Base-by-base conservation (phyloP, 64 coral and sea anemone species). In the Cladopsammia gracilis region DNA sequence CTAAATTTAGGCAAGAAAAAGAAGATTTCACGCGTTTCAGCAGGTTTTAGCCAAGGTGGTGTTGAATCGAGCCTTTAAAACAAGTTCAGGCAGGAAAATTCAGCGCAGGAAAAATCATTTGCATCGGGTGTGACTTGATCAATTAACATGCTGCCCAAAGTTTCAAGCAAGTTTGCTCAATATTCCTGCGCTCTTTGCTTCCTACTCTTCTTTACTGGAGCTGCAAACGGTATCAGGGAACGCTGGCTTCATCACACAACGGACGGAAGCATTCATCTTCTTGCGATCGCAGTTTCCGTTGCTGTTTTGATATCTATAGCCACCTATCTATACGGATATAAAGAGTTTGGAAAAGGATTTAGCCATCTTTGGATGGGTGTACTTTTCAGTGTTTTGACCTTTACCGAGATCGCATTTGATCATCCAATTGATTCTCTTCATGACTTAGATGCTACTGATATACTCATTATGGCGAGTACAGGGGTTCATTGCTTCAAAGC, bases 331-430 rank as follows among this genome's bases (percentile, higher is more conserved):
- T 96, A 94, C 62, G 94, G 95, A 13, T 96, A 96, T 64, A 83
- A 70, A 75, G 89, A 96, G 11, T 96, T 99, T 88, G 92, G 84
- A 5, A 61, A 77, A 73, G 92, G 75, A 60, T 96, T 96, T 15
- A 86, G 64, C 3, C 51, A 95, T 54, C 82, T 99, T n/a, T 99
- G 98, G 98, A 85, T 99, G 71, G 98, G 98, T 62, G 70, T 99
- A 25, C 77, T 99, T 48, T 99, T 94, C 82, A 99, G 98, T 92
- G 98, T 99, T 0, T 73, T 99, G 44, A 88, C 98, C 25, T 99
- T 99, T 79, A 99, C 94, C 5, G 91, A 95, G 76, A 96, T 99
- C 26, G 91, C 98, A 22, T 93, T 94, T 62, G 98, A 99, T 26
- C 98, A 99, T 86, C 73, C 86, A 67, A 88, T 93, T n/a, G 89